Evolutionary conservation across 2,113 vertebrate species (phyloP), one percentile per base, ranked within the genome.

Genomic region (Panthera uncia): DNA sequence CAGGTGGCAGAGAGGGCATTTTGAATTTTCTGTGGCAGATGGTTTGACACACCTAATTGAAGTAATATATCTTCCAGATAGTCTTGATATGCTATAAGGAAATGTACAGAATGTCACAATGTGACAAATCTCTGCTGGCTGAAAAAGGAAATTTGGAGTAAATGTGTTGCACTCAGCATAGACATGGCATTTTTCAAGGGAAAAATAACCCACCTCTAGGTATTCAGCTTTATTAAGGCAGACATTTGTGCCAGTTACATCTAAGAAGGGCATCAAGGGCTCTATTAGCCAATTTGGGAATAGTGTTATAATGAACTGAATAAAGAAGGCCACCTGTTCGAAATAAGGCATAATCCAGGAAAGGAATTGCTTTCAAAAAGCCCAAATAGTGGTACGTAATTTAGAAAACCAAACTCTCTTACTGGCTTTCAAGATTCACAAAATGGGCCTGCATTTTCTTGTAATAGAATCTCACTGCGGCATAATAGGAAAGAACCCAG

Each of bases 11-110:
- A 83, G 57, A 94, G 89, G 74, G 38, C 45, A 66, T 36, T 96
- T 74, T 85, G 76, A 78, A 63, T 74, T 91, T 92, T 94, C 69
- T 81, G 66, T 95, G 92, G 76, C 66, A 85, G 91, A 52, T 96
- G 91, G 38, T 69, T 97, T 97, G 90, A 91, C 65, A 76, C n/a
- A 89, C n/a, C 55, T 96, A 96, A 97, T 73, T 97, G 81, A 91
- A 97, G 82, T 82, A 76, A 93, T 94, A 36, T 50, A 78, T 94
- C 95, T 98, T 96, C 94, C 86, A 92, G 73, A 89, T 78, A 48
- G 21, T 84, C 57, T 84, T 96, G 87, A 61, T 85, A 71, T 55
- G n/a, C 78, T 73, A 33, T 82, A 89, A 85, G 61, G 71, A 97
- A 63, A 89, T 78, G 41, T n/a, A 92, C 68, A 69, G 23, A 33